These are phyloP conservation scores for Andinoacara biseriatus DNA, from an alignment of 2,113 vertebrate genomes.

Conservation along the genomic window DNA sequence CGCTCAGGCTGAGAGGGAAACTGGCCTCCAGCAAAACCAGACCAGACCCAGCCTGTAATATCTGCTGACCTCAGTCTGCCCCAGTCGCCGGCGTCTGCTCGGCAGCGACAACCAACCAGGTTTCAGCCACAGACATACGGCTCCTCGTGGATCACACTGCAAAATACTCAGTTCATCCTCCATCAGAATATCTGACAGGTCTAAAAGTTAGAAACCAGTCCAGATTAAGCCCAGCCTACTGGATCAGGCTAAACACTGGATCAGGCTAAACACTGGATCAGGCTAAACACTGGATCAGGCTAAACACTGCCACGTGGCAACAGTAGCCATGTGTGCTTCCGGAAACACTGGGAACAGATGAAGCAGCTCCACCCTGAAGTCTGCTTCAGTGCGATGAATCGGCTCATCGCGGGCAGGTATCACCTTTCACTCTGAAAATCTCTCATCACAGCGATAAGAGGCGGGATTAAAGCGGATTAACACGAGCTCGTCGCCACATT, in stretches of 20 bases:
- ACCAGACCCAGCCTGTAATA: not conserved
- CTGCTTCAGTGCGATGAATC: not conserved
- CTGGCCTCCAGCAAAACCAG: conserved; percentile 23
- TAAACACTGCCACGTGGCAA: not conserved
- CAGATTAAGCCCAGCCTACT: not conserved
- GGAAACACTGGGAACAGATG: not conserved
- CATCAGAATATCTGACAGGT: not conserved
- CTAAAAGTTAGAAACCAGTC: not conserved
- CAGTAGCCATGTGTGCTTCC: not conserved
- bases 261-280: too few relatives aligned
- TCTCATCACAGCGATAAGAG: not conserved
- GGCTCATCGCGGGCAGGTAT: not conserved
- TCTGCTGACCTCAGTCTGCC: not conserved
- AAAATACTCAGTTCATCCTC: not conserved
- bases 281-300: not conserved
- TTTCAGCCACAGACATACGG: too few relatives aligned
- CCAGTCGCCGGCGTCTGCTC: not conserved
- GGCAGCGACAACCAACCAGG: not conserved
- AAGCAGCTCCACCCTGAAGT: not conserved
- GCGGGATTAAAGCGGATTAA: conserved; percentile 21
- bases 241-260: not conserved
- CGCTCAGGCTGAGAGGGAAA: not conserved
- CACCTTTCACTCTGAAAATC: not conserved
- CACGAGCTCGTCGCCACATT: not conserved
- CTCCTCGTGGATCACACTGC: not conserved